Base-by-base conservation (phyloP, 2,888 invertebrate genomes). In the Bibio marci region DNA sequence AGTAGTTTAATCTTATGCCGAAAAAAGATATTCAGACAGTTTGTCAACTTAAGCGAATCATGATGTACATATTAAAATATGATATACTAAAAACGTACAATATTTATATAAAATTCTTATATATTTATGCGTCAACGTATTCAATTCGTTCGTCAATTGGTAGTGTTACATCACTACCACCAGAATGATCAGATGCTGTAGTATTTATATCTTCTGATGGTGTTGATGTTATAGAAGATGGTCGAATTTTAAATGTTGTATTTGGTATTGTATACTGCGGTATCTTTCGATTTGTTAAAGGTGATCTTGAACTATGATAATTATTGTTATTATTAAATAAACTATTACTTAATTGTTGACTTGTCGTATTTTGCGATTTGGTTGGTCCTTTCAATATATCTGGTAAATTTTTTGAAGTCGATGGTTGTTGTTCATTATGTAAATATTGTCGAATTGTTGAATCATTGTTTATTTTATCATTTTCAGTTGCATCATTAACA, bases 161-260 rank as follows among this genome's bases (percentile, higher is more conserved):
- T 35, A 60, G 55, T 37, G 62, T 62, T 45, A 56, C 56, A 51
- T 58, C 51, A 45, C 62, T 62, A 42, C 61, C 61, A 33, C 62
- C 62, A 14, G 62, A 62, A 51, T 62, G 60, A 53, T 60, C 51
- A 11, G 61, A 62, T 4, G 22, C 22, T 22, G 22, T 22, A n/a
- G n/a, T n/a, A n/a, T n/a, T n/a, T n/a, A n/a, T n/a, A 14, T 32
- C 13, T 32, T 17, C 14, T 30, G 30, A 22, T 22, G 22, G 22
- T 22, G 22, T 4, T 22, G 22, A 22, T 22, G 22, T 22, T n/a
- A n/a, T n/a, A n/a, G n/a, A n/a, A n/a, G 12, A 10, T 25, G 10
- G 17, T 3, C 14, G 17, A 19, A 22, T 22, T 22, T 22, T 22
- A 26, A 36, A 11, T 17, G 40, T 36, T 30, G 45, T 45, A 17